Conservation (phyloP, 2,888 invertebrate genomes). For the Gasteruption jaculator region DNA sequence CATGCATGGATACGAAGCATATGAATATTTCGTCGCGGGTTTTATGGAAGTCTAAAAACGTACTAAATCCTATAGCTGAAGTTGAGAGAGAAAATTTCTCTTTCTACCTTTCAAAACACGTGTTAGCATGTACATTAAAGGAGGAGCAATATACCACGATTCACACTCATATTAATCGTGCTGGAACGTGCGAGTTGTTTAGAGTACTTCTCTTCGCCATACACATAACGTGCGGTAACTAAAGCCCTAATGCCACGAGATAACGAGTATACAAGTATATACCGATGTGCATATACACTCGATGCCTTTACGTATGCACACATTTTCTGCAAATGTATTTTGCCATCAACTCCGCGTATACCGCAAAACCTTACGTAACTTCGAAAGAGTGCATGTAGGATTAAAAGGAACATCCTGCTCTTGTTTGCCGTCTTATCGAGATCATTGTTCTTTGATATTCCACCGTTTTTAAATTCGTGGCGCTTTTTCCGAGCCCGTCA, state of each 20-base stretch:
- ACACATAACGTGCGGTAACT: conserved; percentile 25
- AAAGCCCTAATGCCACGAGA: conserved; percentile 28
- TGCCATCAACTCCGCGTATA: conserved; percentile 1
- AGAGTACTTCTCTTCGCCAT: conserved; percentile 21
- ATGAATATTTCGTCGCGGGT: too few species aligned
- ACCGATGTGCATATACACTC: too few species aligned
- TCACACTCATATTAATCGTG: conserved; percentile 32
- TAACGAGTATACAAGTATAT: conserved; percentile 16
- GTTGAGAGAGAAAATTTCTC: too few species aligned
- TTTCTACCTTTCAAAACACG: conserved; percentile 19
- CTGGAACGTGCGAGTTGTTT: conserved; percentile 34
- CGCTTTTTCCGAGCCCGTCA: too few species aligned
- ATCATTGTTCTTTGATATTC: too few species aligned
- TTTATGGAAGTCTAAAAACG: too few species aligned
- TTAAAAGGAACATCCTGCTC: conserved; percentile 22
- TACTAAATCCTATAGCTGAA: too few species aligned
- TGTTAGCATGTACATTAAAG: conserved; percentile 19
- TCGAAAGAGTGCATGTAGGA: conserved; percentile 16
- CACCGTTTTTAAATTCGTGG: too few species aligned
- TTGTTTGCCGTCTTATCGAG: conserved; percentile 17
- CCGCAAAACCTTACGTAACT: conserved; percentile 23
- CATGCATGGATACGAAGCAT: too few species aligned
- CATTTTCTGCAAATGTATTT: too few species aligned
- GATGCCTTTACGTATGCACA: too few species aligned
- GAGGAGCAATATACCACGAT: conserved; percentile 25